Conservation (phyloP, 30 jellyfish, hydroid and myxozoan genomes). For the Aurelia aurita region DNA sequence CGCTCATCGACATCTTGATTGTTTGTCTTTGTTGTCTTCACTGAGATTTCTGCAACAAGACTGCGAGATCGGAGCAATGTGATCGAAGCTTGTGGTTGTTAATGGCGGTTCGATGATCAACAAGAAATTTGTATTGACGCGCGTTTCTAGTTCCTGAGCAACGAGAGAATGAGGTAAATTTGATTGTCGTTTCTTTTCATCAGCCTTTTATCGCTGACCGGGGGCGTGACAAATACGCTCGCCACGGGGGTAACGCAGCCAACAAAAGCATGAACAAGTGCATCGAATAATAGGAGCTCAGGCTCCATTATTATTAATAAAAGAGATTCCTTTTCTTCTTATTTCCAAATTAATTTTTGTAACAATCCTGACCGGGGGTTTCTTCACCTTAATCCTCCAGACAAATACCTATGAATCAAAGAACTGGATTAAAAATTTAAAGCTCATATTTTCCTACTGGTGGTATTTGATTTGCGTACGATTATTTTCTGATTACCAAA, state of each 20-base stretch:
- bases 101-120: slow-evolving; percentile 30
- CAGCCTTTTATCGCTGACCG: slow-evolving; percentile 82
- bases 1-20: slow-evolving; percentile 87
- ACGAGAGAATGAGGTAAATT: slow-evolving; percentile 72
- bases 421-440: no score
- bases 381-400: no score
- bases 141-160: slow-evolving; percentile 90
- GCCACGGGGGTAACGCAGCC: slow-evolving; percentile 43
- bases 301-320: no score
- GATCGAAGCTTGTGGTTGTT: slow-evolving; percentile 39
- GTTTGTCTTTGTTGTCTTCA: not conserved
- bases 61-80: no score
- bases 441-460: no score
- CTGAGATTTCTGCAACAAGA: not conserved
- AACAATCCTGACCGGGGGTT: no score
- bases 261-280: slow-evolving; percentile 11
- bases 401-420: no score
- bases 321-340: no score
- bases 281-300: not conserved
- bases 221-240: slow-evolving; percentile 75
- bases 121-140: slow-evolving; percentile 86
- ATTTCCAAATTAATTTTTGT: no score
- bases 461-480: no score
- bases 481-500: no score
- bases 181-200: slow-evolving; percentile 66